phyloP scores from a whole-genome alignment of 2,888 invertebrate species.

The Trichogramma dendrolimi region DNA sequence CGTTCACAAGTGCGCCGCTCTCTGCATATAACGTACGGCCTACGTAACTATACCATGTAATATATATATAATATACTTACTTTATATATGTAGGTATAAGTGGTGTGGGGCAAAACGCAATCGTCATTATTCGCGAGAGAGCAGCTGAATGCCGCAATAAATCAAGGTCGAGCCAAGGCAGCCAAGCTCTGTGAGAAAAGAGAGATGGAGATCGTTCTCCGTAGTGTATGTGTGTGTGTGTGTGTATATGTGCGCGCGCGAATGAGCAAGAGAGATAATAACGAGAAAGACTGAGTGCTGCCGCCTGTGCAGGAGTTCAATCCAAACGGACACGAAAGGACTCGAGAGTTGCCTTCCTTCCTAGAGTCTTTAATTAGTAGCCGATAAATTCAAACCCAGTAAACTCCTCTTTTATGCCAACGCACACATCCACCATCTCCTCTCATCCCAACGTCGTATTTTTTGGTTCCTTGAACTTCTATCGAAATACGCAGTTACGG shows the following conservation, averaged over 20 bases:
- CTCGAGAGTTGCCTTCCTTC: conserved; percentile 31
- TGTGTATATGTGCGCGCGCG: neutral
- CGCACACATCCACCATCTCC: too few relatives aligned
- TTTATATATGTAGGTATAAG: too few relatives aligned
- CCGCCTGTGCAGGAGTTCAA: conserved; percentile 32
- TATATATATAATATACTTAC: too few relatives aligned
- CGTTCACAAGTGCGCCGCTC: neutral
- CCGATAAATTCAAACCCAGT: conserved; percentile 40
- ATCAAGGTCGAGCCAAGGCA: conserved; percentile 16
- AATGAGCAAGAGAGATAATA: conserved; percentile 13
- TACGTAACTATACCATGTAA: too few relatives aligned
- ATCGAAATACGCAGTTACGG: too few relatives aligned
- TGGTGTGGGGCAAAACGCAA: conserved; percentile 6
- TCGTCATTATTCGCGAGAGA: conserved; percentile 24
- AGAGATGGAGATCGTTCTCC: neutral
- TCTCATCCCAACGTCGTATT: too few relatives aligned
- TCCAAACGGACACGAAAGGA: conserved; percentile 34
- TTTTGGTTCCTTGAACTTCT: too few relatives aligned
- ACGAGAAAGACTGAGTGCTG: conserved; percentile 12
- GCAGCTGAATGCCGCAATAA: conserved; percentile 24
- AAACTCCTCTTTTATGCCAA: conserved; percentile 30
- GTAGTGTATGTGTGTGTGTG: too few relatives aligned
- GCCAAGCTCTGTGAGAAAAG: conserved; percentile 1
- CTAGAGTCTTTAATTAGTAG: conserved; percentile 43
- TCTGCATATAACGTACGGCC: too few relatives aligned